Base-by-base conservation (phyloP, 2,113 vertebrate species). In the Gobio gobio region DNA sequence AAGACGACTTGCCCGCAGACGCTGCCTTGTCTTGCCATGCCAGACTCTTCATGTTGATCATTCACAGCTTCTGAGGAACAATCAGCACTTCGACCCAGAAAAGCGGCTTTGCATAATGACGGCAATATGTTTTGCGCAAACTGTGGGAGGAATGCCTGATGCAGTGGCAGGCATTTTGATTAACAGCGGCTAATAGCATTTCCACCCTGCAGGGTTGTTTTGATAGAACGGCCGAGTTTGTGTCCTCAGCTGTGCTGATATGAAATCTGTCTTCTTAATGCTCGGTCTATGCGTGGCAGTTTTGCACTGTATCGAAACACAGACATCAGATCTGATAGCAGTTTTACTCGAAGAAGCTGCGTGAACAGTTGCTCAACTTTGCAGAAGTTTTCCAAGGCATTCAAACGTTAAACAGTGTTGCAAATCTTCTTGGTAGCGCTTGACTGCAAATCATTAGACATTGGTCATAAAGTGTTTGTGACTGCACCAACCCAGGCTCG, bases 101-200 rank as follows among this genome's bases (percentile, higher is more conserved):
- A 88, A 77, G 54, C 66, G 20, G 75, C 77, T 73, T 70, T 83
- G 84, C 73, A 88, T 86, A 86, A 87, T 75, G 33, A 85, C 45
- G 20, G 63, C 40, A 84, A 82, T 86, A 86, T 74, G 85, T 86
- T 84, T 78, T 47, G 13, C 49, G 56, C 43, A 75, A 79, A 47
- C 49, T 77, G 75, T 63, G 10, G 78, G 82, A 78, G 74, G 72
- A 86, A 72, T 70, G 72, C 64, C 54, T 85, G 75, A 82, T 75
- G 54, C 76, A 43, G 77, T 70, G 43, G 72, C 22, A 76, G 77
- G 75, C n/a, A 8, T 78, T 81, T 86, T 73, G 88, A 86, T 82
- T 87, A 86, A 82, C 84, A 87, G 73, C 75, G 77, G 84, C 70
- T 89, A 84, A 86, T 85, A 78, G 51, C 75, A 73, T 66, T 84